A percentile compares a stretch with the other conserved stretches of the same genome.
phyloP scores from a whole-genome alignment of 2,797 vertebrate species.

The Dromococcyx pavoninus region DNA sequence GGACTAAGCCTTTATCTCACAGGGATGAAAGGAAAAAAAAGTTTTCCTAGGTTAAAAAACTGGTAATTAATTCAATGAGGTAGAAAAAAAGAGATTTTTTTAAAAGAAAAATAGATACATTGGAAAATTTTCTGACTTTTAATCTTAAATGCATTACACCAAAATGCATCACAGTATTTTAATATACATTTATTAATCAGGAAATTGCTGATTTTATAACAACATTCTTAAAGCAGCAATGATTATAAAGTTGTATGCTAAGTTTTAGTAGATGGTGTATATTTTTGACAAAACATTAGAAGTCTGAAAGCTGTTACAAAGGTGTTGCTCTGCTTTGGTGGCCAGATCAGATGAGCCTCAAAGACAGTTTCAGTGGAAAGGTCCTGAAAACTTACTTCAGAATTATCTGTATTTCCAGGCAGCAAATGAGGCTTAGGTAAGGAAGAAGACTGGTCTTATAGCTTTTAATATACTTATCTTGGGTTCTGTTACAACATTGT shows the following conservation, averaged over 20 bases:
- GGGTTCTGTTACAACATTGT: neutral
- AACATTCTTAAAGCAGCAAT: neutral
- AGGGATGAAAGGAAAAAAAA: neutral
- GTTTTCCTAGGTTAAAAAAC: neutral
- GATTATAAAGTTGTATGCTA: neutral
- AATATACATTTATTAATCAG: neutral
- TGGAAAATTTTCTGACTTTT: neutral
- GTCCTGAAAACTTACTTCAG: neutral
- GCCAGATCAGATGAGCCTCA: neutral
- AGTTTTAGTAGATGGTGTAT: neutral
- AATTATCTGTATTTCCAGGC: neutral
- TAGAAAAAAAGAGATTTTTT: neutral
- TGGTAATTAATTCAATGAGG: neutral
- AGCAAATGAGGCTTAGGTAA: neutral
- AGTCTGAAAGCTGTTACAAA: neutral
- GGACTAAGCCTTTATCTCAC: neutral
- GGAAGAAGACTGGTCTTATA: neutral
- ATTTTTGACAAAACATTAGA: neutral
- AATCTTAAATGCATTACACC: neutral
- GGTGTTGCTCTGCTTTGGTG: neutral
- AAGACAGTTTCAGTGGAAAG: neutral
- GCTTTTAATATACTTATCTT: neutral
- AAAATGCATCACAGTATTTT: neutral
- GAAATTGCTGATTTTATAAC: neutral
- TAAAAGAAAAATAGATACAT: neutral